A percentile compares a stretch with the other conserved stretches of the same genome.
phyloP scores from a whole-genome alignment of 2,797 vertebrate genomes.

The Centropyge bicolor region DNA sequence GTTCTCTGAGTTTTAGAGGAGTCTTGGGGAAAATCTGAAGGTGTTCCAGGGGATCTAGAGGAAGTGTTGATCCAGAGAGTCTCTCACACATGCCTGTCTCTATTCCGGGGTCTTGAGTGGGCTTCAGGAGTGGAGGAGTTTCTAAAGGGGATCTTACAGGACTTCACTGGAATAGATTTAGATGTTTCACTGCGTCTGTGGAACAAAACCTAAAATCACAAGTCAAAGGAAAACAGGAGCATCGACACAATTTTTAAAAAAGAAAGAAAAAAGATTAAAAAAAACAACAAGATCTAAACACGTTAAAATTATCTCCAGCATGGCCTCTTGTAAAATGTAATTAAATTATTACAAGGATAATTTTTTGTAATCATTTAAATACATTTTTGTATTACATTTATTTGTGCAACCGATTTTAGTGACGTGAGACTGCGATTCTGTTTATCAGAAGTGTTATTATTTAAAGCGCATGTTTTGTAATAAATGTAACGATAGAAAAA shows the following conservation, averaged over 20 bases:
- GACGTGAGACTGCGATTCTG: too few relatives aligned
- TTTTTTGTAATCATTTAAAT: background rate
- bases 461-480: background rate
- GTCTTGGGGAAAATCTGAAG: background rate
- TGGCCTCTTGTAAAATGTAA: background rate
- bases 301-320: background rate
- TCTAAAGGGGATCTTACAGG: background rate
- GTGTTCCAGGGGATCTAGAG: background rate
- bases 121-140: background rate
- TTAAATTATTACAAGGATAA: background rate
- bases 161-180: background rate
- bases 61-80: background rate
- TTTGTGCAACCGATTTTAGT: background rate
- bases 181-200: background rate
- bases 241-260: background rate
- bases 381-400: background rate
- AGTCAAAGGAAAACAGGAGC: background rate
- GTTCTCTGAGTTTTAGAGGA: too few relatives aligned
- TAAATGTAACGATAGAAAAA: constrained; percentile 3
- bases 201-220: background rate
- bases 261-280: background rate
- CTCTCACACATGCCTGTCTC: background rate
- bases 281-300: background rate
- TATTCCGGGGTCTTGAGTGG: background rate
- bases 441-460: background rate